Percentiles rank a stretch among this genome's conserved stretches.
Evolutionary conservation across 2,797 vertebrate species (phyloP).

Genomic region (Lophotriccus pileatus): DNA sequence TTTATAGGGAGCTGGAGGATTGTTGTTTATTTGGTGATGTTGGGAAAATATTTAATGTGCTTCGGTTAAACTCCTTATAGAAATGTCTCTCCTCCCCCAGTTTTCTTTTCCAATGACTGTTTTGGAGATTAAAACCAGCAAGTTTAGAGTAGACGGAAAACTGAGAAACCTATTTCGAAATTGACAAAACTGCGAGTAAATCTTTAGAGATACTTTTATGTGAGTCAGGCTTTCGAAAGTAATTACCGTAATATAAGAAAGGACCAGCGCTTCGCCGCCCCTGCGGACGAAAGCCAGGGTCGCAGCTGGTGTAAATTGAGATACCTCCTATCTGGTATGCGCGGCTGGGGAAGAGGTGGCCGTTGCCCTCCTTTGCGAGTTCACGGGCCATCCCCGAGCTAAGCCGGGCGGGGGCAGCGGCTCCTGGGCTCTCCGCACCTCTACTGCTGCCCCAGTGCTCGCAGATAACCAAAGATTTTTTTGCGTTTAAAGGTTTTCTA

Average conservation of each 20-base stretch:
- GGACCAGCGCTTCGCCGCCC: conserved; percentile 7
- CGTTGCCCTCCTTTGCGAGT: not conserved
- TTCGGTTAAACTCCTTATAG: conserved; percentile 60
- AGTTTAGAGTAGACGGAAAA: conserved; percentile 34
- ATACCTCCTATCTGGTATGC: not conserved
- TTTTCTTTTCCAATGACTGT: conserved; percentile 30
- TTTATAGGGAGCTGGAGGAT: conserved; percentile 66
- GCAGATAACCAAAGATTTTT: no score
- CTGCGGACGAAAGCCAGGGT: not conserved
- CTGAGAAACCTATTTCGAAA: conserved; percentile 51
- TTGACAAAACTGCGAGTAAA: conserved; percentile 53
- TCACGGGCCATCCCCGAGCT: not conserved
- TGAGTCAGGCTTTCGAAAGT: conserved; percentile 60
- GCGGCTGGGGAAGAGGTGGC: not conserved
- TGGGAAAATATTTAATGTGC: conserved; percentile 67
- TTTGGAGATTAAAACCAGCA: conserved; percentile 59
- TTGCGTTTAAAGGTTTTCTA: not conserved
- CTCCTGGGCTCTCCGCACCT: not conserved
- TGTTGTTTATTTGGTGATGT: conserved; percentile 69
- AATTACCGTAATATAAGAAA: conserved; percentile 43
- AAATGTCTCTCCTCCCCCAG: conserved; percentile 46
- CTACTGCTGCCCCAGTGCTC: not conserved
- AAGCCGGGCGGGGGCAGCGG: not conserved
- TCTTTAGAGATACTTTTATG: conserved; percentile 57
- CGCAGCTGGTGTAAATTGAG: not conserved